These are phyloP conservation scores for Seira ritae DNA, from an alignment of 2,888 invertebrate genomes.

Conservation along the genomic window DNA sequence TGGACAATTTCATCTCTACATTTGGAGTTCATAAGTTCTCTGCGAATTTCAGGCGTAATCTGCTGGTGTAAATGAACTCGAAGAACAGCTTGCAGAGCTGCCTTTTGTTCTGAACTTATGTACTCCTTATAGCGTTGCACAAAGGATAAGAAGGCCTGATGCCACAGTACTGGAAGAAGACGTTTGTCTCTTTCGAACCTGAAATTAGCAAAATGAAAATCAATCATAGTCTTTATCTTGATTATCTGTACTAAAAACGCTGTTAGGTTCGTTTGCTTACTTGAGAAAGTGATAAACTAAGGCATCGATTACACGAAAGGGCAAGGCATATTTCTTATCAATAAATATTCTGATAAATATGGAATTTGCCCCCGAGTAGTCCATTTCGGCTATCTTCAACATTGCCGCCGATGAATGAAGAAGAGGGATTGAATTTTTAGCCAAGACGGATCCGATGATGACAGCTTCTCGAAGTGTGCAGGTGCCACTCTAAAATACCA, in stretches of 20 bases:
- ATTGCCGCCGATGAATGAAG: constrained; percentile 97
- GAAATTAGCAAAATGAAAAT: constrained; percentile 62
- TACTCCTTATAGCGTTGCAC: constrained; percentile 96
- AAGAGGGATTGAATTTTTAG: constrained; percentile 94
- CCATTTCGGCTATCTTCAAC: constrained; percentile 97
- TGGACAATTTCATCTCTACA: constrained; percentile 81
- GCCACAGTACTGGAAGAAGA: constrained; percentile 96
- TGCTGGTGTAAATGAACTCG: constrained; percentile 81
- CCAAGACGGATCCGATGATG: constrained; percentile 93
- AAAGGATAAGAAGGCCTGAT: constrained; percentile 95
- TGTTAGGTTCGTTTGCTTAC: constrained; percentile 77
- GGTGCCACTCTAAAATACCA: constrained; percentile 84
- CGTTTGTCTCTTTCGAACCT: constrained; percentile 91
- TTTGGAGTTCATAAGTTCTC: constrained; percentile 89
- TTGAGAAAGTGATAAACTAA: constrained; percentile 95
- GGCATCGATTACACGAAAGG: constrained; percentile 95
- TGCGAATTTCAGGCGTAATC: constrained; percentile 89
- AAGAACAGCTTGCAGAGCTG: constrained; percentile 87
- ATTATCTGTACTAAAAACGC: no score
- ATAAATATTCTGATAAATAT: constrained; percentile 95
- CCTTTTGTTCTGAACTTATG: constrained; percentile 93
- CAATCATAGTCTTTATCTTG: no score
- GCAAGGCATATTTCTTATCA: constrained; percentile 98
- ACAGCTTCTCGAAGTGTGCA: constrained; percentile 97
- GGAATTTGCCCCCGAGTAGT: constrained; percentile 96